Base-by-base conservation (phyloP, 2,888 invertebrate species). In the Nyleta sp. region DNA sequence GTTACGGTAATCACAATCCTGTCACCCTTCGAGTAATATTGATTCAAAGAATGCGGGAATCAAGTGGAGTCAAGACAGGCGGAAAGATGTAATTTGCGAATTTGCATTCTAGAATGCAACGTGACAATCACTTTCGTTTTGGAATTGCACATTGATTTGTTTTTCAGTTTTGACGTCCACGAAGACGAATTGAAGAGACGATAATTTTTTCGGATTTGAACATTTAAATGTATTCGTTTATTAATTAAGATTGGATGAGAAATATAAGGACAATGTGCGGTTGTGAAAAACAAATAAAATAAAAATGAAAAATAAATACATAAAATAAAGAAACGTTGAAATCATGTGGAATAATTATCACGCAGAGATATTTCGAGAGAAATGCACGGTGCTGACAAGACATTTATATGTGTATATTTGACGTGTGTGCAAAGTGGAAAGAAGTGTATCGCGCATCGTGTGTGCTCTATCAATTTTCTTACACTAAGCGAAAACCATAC, bases 401-500 rank as follows among this genome's bases (percentile, higher is more conserved):
- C 17, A 48, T 42, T 35, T 48, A 46, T 22, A 31, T 13, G 13
- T 15, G 44, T 31, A 35, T 24, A 64, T 48, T 62, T 22, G 22
- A 40, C 44, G 17, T n/a, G 38, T 13, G 15, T 22, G 28, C 4
- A 46, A 70, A 62, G 40, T 57, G 50, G 46, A 57, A 65, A 73
- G 48, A 52, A 65, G 20, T 20, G 22, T 22, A 64, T 53, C 40
- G n/a, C 15, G 18, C 20, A 42, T 64, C 35, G 44, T 44, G 50
- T 64, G 33, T 59, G 42, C 0, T 31, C 73, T 64, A 74, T 78
- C 60, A 74, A 65, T 74, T 73, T 70, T 38, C 70, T 40, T 55
- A 62, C 57, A 50, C 52, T 60, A 62, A 18, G 18, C 33, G 24
- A 65, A 42, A 60, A 62, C 67, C 31, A 46, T 35, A 42, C 73